Conservation (phyloP, 1,140 invertebrate species). For the Musca domestica region DNA sequence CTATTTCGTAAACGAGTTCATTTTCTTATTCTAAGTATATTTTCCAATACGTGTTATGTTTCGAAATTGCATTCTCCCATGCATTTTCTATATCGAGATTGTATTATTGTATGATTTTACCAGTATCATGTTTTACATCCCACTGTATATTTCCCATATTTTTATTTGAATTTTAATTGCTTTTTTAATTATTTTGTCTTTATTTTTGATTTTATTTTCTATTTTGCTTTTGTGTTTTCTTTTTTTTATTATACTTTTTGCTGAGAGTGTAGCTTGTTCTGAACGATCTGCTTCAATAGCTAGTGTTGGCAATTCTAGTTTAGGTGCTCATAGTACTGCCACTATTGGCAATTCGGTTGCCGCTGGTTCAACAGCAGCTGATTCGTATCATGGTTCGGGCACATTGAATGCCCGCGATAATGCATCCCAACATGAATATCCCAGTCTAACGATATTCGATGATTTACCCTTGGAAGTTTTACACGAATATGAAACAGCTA, state of each 20-base stretch:
- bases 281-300: slow-evolving; percentile 50
- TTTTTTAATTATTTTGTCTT: slow-evolving; percentile 19
- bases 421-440: slow-evolving; percentile 46
- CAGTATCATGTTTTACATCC: too few relatives aligned
- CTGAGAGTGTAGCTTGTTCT: slow-evolving; percentile 41
- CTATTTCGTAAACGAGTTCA: too few relatives aligned
- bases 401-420: slow-evolving; percentile 36
- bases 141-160: slow-evolving; percentile 16
- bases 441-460: slow-evolving; percentile 50
- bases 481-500: slow-evolving; percentile 45
- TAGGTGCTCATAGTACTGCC: slow-evolving; percentile 43
- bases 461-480: slow-evolving; percentile 51
- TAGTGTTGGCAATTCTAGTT: slow-evolving; percentile 45
- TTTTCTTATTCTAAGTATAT: too few relatives aligned
- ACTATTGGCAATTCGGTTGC: slow-evolving; percentile 27
- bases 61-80: too few relatives aligned
- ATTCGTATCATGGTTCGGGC: slow-evolving; percentile 12
- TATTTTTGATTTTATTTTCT: slow-evolving; percentile 29
- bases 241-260: not conserved
- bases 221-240: slow-evolving; percentile 32
- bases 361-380: slow-evolving; percentile 20
- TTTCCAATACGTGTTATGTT: too few relatives aligned
- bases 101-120: too few relatives aligned
- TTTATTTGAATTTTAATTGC: slow-evolving; percentile 5
- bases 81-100: too few relatives aligned